Evolutionary conservation across 2,888 invertebrate genomes (phyloP), one percentile per base, ranked within the genome.

Genomic region (Ochlodes sylvanus): DNA sequence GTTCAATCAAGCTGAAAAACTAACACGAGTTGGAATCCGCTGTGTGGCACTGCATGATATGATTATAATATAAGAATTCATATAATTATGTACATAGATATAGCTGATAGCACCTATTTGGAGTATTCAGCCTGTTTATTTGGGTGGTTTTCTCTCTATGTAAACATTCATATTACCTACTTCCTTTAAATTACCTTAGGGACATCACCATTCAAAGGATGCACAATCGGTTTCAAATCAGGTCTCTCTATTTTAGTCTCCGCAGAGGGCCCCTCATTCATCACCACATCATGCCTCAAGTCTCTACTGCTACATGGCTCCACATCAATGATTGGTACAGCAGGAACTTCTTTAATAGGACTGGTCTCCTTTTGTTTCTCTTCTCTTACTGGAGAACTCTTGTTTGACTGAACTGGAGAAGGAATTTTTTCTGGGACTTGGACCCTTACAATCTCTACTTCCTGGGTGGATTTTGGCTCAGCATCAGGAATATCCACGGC

Each of bases 181-280:
- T 54, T 4, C 19, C 1, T 10, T 19, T 12, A 50, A 52, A 56
- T 74, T 80, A 88, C 90, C 87, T 91, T 92, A 63, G 75, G 64
- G 64, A 91, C 76, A 77, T 92, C 92, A 69, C 92, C 92, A 81
- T 92, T 92, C 70, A 91, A 77, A 17, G 91, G 81, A 67, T 82
- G 82, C 55, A 78, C 71, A 72, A 80, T 85, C 52, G 80, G 70
- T 71, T 85, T 89, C 1, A 73, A 68, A 67, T 86, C 84, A 34
- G 75, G 71, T 76, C 84, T 89, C 44, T 87, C 86, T 64, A 70
- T 69, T 63, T 77, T 79, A 44, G 71, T 69, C 55, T 77, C 76
- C 10, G 72, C 61, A 9, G 72, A 71, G 27, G 78, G 76, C 56
- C 83, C 80, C 44, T 87, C 86, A 38, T 78, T 82, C 86, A 90